These are phyloP conservation scores for Aricia artaxerxes DNA, from an alignment of 2,888 invertebrate species.

Conservation along the genomic window DNA sequence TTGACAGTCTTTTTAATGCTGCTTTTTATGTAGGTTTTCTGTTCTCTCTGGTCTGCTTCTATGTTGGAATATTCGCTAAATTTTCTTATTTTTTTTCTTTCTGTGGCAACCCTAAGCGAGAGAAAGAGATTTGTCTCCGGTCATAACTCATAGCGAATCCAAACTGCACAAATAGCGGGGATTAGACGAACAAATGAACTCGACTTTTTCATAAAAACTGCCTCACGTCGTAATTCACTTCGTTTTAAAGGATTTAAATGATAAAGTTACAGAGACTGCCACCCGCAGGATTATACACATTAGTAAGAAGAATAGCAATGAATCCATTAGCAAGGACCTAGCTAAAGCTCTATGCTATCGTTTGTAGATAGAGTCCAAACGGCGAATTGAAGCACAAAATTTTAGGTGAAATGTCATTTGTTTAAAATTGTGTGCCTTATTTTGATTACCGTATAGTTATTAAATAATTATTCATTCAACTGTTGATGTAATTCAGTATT, in stretches of 20 bases:
- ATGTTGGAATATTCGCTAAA: not conserved
- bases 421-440: too few species aligned
- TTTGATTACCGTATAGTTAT: too few species aligned
- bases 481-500: too few species aligned
- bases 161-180: constrained; percentile 23
- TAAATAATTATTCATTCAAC: too few species aligned
- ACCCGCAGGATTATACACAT: not conserved
- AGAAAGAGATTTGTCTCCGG: constrained; percentile 20
- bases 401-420: too few species aligned
- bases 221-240: not conserved
- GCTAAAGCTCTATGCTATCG: too few species aligned
- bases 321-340: not conserved
- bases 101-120: constrained; percentile 5
- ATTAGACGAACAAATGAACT: constrained; percentile 27
- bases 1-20: not conserved
- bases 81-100: not conserved
- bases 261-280: not conserved
- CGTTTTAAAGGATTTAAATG: constrained; percentile 11
- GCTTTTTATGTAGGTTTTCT: not conserved
- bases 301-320: not conserved
- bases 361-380: too few species aligned
- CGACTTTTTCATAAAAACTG: constrained; percentile 11
- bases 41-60: not conserved
- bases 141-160: constrained; percentile 25
- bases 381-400: too few species aligned